These are phyloP conservation scores for Ptychodera flava DNA, from an alignment of 35 echinoderm and acorn worm genomes.

Conservation along the genomic window DNA sequence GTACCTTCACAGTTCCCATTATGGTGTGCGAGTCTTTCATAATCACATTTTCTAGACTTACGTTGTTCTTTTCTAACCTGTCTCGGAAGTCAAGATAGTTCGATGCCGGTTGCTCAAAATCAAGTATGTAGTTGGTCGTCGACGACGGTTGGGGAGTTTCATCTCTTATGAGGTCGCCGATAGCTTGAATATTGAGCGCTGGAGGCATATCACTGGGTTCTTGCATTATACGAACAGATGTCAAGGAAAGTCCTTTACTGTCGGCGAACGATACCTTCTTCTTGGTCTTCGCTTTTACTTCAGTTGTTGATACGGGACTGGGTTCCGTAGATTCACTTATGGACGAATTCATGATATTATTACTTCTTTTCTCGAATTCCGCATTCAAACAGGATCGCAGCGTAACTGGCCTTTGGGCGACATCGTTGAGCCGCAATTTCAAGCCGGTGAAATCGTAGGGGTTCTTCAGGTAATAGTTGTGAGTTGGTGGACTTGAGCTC, in stretches of 20 bases:
- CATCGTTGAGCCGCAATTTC: not conserved
- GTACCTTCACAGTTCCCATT: conserved; percentile 89
- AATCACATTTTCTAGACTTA: conserved; percentile 87
- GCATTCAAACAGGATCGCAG: too few species aligned
- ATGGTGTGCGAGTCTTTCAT: conserved; percentile 75
- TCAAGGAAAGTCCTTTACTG: conserved; percentile 49
- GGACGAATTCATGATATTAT: not conserved
- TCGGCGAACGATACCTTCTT: conserved; percentile 91
- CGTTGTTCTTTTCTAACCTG: conserved; percentile 50
- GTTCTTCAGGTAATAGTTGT: conserved; percentile 5
- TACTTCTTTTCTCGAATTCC: not conserved
- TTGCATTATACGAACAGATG: conserved; percentile 57
- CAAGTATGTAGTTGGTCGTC: conserved; percentile 68
- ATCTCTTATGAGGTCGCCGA: conserved; percentile 61
- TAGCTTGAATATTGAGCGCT: conserved; percentile 33
- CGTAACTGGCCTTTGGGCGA: too few species aligned
- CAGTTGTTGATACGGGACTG: not conserved
- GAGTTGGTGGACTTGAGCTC: conserved; percentile 5
- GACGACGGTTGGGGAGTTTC: conserved; percentile 58
- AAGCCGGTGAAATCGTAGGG: not conserved
- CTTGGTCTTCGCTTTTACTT: conserved; percentile 18
- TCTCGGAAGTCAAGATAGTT: conserved; percentile 87
- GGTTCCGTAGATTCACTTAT: not conserved
- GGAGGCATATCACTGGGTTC: conserved; percentile 84
- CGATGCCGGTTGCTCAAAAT: conserved; percentile 96